Conservation (phyloP, 2,797 vertebrate species). For the Phaenicophaeus curvirostris region DNA sequence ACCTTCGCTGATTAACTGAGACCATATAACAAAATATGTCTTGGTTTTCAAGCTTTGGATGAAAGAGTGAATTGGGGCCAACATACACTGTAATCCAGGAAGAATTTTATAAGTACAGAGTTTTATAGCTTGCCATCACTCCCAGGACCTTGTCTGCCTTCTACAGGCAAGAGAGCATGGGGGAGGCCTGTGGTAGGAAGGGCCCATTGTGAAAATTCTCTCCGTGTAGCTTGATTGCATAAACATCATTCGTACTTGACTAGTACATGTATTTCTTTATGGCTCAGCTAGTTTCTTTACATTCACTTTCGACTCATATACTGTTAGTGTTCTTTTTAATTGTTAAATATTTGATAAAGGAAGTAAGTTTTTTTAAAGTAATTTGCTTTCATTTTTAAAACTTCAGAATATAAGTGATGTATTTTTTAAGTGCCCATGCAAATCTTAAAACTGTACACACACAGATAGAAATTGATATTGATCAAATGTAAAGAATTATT, state of each 20-base stretch:
- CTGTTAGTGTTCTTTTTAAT: not conserved
- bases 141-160: not conserved
- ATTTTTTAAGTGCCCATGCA: not conserved
- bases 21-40: not conserved
- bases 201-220: not conserved
- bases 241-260: not conserved
- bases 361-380: not conserved
- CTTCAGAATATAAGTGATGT: not conserved
- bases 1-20: not conserved
- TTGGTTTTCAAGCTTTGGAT: not conserved
- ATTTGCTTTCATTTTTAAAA: not conserved
- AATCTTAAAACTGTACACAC: not conserved
- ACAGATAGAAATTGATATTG: not conserved
- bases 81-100: not conserved
- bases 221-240: not conserved
- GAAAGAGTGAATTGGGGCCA: not conserved
- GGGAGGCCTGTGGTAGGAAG: not conserved
- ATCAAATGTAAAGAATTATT: not conserved
- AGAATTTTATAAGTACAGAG: not conserved
- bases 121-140: not conserved
- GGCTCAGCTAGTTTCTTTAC: not conserved
- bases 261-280: not conserved
- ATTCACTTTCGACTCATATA: not conserved
- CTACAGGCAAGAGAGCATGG: fast-evolving
- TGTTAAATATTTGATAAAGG: not conserved